Evolutionary conservation across 1,140 invertebrate species (phyloP).

Genomic region (Heliconius himera): DNA sequence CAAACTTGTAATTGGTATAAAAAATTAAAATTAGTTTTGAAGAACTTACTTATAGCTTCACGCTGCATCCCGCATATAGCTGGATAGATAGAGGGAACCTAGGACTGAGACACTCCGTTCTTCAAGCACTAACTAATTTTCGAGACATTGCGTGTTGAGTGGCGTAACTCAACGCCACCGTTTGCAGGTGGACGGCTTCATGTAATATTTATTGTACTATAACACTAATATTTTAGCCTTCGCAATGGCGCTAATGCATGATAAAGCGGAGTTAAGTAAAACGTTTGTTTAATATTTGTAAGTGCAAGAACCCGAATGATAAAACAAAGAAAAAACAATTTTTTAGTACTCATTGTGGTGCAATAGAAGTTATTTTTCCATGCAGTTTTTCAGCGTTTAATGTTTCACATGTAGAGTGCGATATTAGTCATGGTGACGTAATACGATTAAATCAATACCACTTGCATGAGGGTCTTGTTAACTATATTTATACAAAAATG

Average conservation of each 20-base stretch:
- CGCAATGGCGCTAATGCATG: neutral
- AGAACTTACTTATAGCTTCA: neutral
- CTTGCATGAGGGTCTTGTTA: neutral
- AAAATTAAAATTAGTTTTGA: neutral
- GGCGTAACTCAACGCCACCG: no score
- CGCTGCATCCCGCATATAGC: no score
- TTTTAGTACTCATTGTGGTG: neutral
- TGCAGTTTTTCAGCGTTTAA: neutral
- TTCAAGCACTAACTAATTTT: no score
- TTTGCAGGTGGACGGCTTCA: no score
- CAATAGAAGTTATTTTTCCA: slow-evolving; percentile 2
- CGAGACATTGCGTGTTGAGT: no score
- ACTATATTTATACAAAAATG: neutral
- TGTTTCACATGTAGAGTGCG: slow-evolving; percentile 10
- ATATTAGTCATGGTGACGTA: slow-evolving; percentile 12
- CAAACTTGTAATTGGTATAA: neutral
- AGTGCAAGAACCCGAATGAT: neutral
- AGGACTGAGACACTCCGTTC: no score
- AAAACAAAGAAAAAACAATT: neutral
- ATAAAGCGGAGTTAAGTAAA: slow-evolving; percentile 1
- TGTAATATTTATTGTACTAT: neutral
- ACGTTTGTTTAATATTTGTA: slow-evolving; percentile 6
- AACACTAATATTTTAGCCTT: neutral
- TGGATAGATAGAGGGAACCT: no score
- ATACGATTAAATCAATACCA: neutral